Evolutionary conservation across 2,888 invertebrate species (phyloP).

Genomic region (Nycteola revayana): DNA sequence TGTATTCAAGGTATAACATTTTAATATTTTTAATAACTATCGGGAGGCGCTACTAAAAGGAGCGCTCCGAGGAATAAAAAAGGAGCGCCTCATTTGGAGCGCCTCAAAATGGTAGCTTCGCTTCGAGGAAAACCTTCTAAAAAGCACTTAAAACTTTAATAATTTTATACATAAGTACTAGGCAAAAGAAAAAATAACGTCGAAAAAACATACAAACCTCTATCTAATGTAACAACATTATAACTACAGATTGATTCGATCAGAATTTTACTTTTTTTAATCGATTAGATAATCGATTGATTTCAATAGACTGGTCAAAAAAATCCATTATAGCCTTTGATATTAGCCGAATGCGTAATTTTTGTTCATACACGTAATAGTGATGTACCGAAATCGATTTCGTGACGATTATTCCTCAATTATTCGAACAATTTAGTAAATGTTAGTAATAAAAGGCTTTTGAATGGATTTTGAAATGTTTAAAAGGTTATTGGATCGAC

Average conservation of each 20-base stretch:
- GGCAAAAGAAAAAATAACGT: too few species aligned
- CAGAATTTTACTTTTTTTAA: conserved; percentile 4
- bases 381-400: conserved; percentile 27
- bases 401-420: conserved; percentile 15
- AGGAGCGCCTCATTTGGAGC: too few species aligned
- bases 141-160: too few species aligned
- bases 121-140: too few species aligned
- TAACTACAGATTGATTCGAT: background rate
- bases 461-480: background rate
- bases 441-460: background rate
- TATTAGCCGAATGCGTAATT: conserved; percentile 23
- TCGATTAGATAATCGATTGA: conserved; percentile 2
- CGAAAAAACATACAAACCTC: too few species aligned
- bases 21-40: too few species aligned
- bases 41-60: too few species aligned
- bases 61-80: too few species aligned
- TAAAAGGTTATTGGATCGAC: too few species aligned
- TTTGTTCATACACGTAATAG: conserved; percentile 23
- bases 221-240: background rate
- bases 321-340: conserved; percentile 22
- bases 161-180: too few species aligned
- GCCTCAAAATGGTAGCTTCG: too few species aligned
- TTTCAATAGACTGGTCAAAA: background rate
- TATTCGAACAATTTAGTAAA: conserved; percentile 8
- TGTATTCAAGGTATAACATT: too few species aligned